Conservation (phyloP, 2,888 invertebrate species). For the Macropis europaea region DNA sequence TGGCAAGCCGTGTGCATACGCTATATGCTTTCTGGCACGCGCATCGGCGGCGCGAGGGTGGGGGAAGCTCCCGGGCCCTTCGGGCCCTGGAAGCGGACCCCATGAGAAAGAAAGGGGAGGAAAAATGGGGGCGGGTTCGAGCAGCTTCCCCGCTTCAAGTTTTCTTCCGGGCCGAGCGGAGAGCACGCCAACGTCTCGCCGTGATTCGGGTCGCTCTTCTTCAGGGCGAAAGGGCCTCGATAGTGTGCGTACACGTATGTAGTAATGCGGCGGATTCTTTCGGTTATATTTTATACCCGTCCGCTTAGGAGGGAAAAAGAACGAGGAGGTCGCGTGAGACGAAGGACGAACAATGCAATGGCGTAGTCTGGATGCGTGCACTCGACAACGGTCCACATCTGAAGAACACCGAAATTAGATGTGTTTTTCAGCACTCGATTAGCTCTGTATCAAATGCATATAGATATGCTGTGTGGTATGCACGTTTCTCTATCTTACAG, state of each 20-base stretch:
- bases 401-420: too few relatives aligned
- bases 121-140: slow-evolving; percentile 11
- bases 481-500: too few relatives aligned
- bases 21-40: slow-evolving; percentile 54
- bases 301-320: slow-evolving; percentile 46
- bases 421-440: too few relatives aligned
- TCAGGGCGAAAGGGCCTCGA: slow-evolving; percentile 35
- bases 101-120: slow-evolving; percentile 13
- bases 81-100: slow-evolving; percentile 19
- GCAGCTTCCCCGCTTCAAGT: slow-evolving; percentile 21
- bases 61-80: slow-evolving; percentile 18
- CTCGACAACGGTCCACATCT: background rate
- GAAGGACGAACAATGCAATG: slow-evolving; percentile 41
- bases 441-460: too few relatives aligned
- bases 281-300: slow-evolving; percentile 51
- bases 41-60: slow-evolving; percentile 30
- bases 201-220: slow-evolving; percentile 21
- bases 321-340: slow-evolving; percentile 21
- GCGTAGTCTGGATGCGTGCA: slow-evolving; percentile 17
- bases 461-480: too few relatives aligned
- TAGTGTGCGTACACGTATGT: slow-evolving; percentile 35
- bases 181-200: slow-evolving; percentile 12
- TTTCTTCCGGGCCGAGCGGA: slow-evolving; percentile 35
- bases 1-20: background rate
- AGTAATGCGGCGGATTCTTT: slow-evolving; percentile 38